phyloP scores from a whole-genome alignment of 2,888 invertebrate species.

The Drosophila borealis region DNA sequence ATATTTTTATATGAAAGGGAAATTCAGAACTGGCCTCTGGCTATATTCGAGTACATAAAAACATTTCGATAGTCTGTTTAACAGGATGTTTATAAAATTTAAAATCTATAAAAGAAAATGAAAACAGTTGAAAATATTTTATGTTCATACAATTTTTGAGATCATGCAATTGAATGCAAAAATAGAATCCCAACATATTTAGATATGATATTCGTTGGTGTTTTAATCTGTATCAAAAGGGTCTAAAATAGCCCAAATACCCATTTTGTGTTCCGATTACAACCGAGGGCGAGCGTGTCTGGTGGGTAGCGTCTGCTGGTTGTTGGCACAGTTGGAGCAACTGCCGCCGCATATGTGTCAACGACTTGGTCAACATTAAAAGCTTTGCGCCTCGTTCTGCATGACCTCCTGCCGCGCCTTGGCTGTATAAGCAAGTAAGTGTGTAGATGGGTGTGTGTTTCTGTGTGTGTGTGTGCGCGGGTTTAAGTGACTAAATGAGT shows the following conservation, averaged over 20 bases:
- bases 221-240: slow-evolving; percentile 15
- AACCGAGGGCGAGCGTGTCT: slow-evolving; percentile 1
- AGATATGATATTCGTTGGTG: background rate
- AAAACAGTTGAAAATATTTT: background rate
- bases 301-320: slow-evolving; percentile 14
- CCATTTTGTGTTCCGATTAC: slow-evolving; percentile 2
- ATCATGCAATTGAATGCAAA: background rate
- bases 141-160: background rate
- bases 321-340: slow-evolving; percentile 40
- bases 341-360: slow-evolving; percentile 74
- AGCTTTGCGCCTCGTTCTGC: slow-evolving; percentile 54
- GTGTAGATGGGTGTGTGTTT: background rate
- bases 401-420: slow-evolving; percentile 37
- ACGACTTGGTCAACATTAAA: slow-evolving; percentile 81
- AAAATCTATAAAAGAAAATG: too few species aligned
- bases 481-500: slow-evolving; percentile 6
- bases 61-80: too few species aligned
- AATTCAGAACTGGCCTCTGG: background rate
- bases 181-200: background rate
- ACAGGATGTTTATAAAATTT: too few species aligned
- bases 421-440: slow-evolving; percentile 2
- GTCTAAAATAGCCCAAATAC: slow-evolving; percentile 16
- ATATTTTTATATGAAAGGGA: background rate
- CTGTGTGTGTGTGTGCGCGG: background rate
- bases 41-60: too few species aligned